Conservation (phyloP, 1,140 invertebrate species). For the Micrasema longulum region DNA sequence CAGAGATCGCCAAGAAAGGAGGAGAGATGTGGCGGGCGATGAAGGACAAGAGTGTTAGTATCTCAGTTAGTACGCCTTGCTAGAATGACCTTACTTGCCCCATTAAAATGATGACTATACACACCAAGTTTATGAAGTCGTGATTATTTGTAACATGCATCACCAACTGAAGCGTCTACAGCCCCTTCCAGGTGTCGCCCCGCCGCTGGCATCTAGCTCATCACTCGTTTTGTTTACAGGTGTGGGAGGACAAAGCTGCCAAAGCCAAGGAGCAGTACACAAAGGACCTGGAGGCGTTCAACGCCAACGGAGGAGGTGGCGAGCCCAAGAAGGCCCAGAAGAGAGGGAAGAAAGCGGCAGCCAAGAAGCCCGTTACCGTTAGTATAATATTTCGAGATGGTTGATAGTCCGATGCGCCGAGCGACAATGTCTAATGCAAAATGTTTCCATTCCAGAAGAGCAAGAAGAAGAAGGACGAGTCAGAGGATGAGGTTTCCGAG, state of each 20-base stretch:
- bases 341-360: slow-evolving; percentile 67
- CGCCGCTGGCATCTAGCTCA: background rate
- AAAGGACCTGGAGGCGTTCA: slow-evolving; percentile 89
- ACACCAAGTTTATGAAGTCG: slow-evolving; percentile 33
- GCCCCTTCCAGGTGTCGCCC: slow-evolving; percentile 1
- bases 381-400: too few species aligned
- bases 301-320: slow-evolving; percentile 73
- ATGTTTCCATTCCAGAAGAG: slow-evolving; percentile 58
- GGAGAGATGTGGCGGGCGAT: slow-evolving; percentile 88
- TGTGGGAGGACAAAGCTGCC: slow-evolving; percentile 89
- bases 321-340: slow-evolving; percentile 66
- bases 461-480: slow-evolving; percentile 70
- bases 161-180: slow-evolving; percentile 36
- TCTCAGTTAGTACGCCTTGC: slow-evolving; percentile 7
- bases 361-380: slow-evolving; percentile 66
- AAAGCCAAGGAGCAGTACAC: slow-evolving; percentile 90
- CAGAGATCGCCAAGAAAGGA: slow-evolving; percentile 87
- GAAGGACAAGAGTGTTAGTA: slow-evolving; percentile 82
- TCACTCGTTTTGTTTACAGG: slow-evolving; percentile 65
- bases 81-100: background rate
- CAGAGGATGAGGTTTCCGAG: slow-evolving; percentile 65
- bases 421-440: slow-evolving; percentile 8
- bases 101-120: slow-evolving; percentile 34
- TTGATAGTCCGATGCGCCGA: slow-evolving; percentile 55
- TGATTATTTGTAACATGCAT: slow-evolving; percentile 48